A percentile compares a stretch with the other conserved stretches of the same genome.
phyloP scores from a whole-genome alignment of 2,113 vertebrate species.

The Pelobates fuscus region DNA sequence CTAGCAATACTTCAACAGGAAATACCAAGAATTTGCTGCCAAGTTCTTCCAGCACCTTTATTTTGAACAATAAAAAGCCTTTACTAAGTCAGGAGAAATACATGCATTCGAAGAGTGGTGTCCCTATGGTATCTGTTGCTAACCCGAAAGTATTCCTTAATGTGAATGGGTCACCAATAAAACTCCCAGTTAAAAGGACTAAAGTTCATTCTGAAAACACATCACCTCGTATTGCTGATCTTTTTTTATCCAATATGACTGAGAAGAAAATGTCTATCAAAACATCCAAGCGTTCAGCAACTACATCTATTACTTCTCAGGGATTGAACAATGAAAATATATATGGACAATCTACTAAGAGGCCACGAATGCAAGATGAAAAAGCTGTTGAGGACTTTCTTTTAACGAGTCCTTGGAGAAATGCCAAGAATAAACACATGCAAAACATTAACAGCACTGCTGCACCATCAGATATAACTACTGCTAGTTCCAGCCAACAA shows the following conservation, averaged over 20 bases:
- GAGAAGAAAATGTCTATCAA: slow-evolving; percentile 37
- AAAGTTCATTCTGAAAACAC: slow-evolving; percentile 22
- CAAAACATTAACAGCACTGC: neutral
- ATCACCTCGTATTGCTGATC: neutral
- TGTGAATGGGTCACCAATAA: slow-evolving; percentile 71
- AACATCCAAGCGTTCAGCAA: slow-evolving; percentile 3
- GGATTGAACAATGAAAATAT: slow-evolving; percentile 23
- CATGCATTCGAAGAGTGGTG: slow-evolving; percentile 37
- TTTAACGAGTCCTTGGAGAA: slow-evolving; percentile 40
- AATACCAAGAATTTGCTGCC: slow-evolving; percentile 44
- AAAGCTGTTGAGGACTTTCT: slow-evolving; percentile 60
- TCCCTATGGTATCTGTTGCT: slow-evolving; percentile 70
- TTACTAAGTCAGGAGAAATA: slow-evolving; percentile 22
- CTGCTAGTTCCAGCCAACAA: neutral
- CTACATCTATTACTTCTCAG: neutral
- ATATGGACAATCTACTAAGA: slow-evolving; percentile 31
- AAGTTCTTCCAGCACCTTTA: slow-evolving; percentile 27
- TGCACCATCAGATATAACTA: neutral
- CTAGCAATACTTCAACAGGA: slow-evolving; percentile 14
- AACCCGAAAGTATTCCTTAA: slow-evolving; percentile 69
- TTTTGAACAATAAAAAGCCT: neutral
- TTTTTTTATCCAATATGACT: neutral
- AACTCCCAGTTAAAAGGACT: slow-evolving; percentile 48
- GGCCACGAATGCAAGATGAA: slow-evolving; percentile 59
- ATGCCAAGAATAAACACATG: neutral